Evolutionary conservation across 1,140 invertebrate genomes (phyloP), one percentile per base, ranked within the genome.

Genomic region (Goniozus legneri): DNA sequence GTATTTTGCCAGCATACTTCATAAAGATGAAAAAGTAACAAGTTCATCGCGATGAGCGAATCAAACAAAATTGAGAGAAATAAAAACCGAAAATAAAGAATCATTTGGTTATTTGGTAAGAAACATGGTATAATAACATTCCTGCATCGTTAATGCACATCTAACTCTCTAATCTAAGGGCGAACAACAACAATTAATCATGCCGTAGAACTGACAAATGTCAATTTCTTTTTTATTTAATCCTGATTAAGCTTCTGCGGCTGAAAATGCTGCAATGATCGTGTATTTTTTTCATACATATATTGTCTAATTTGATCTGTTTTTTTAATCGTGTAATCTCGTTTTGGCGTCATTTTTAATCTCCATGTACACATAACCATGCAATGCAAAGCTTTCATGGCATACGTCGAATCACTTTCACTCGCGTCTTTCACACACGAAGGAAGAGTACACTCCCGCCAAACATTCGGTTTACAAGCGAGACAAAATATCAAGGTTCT

Each of bases 141-240:
- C 73, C 61, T 73, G 62, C 67, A 66, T 73, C 63, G 69, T 71
- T 73, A 71, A 73, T 75, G 69, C 72, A 76, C 67, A 76, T 59
- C 69, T 74, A 76, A 54, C 64, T 71, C 60, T 69, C 73, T 76
- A 76, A 69, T 71, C 68, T 73, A 73, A 42, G 54, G 62, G 71
- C 62, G 57, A 75, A 75, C 71, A 65, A 76, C 70, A 76, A 76
- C 73, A 71, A 68, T 64, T 58, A 72, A 69, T 74, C 73, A 76
- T 76, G 73, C 73, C 72, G 69, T 66, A 71, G 68, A 67, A 65
- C 56, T 58, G 52, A 51, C n/a, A n/a, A n/a, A n/a, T n/a, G n/a
- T n/a, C n/a, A n/a, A n/a, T n/a, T n/a, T n/a, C n/a, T n/a, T n/a
- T n/a, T n/a, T n/a, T n/a, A n/a, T n/a, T n/a, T n/a, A n/a, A n/a